These are phyloP conservation scores for Pseudomyrmex dendroicus DNA, from an alignment of 1,140 invertebrate genomes.

Conservation along the genomic window DNA sequence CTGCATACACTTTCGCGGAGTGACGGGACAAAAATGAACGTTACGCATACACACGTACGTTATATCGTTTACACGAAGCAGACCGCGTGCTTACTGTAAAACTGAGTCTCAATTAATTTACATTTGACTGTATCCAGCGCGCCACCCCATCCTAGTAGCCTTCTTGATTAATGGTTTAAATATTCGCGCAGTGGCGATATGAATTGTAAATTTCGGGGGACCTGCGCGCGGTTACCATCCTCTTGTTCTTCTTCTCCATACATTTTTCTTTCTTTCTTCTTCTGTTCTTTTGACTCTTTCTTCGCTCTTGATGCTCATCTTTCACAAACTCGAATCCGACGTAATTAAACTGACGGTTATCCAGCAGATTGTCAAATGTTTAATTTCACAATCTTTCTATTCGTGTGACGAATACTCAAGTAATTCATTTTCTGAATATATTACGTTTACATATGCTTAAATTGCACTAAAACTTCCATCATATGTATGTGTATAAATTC, in stretches of 20 bases:
- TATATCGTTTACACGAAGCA: slow-evolving; percentile 54
- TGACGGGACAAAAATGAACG: slow-evolving; percentile 43
- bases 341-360: not conserved
- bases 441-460: no score
- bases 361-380: not conserved
- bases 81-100: slow-evolving; percentile 55
- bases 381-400: not conserved
- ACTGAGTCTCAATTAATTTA: slow-evolving; percentile 76
- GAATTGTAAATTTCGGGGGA: slow-evolving; percentile 79
- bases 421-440: no score
- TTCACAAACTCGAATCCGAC: slow-evolving; percentile 19
- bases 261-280: slow-evolving; percentile 26
- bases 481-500: no score
- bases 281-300: slow-evolving; percentile 16
- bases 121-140: slow-evolving; percentile 68
- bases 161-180: slow-evolving; percentile 80
- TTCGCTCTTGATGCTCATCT: slow-evolving; percentile 7
- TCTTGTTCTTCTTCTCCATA: slow-evolving; percentile 5
- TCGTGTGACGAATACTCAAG: no score
- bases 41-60: slow-evolving; percentile 43
- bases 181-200: slow-evolving; percentile 76
- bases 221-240: slow-evolving; percentile 24
- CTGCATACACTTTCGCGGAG: slow-evolving; percentile 9
- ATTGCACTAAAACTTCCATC: no score
- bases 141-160: slow-evolving; percentile 59